phyloP scores from a whole-genome alignment of 35 echinoderm and acorn worm genomes.

The Ophiothrix spiculata region DNA sequence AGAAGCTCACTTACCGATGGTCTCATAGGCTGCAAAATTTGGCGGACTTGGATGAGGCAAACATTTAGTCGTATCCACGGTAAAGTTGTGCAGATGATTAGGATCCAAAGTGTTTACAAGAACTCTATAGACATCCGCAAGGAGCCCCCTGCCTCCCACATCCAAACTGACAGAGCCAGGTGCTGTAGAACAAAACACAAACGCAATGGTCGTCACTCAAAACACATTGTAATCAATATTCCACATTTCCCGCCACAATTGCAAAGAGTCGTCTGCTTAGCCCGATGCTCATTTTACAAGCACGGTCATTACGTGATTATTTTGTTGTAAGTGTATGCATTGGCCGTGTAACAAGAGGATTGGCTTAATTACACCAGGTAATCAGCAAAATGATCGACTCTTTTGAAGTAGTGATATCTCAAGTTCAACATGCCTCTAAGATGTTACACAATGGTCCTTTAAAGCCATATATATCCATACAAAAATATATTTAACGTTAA shows the following conservation, averaged over 20 bases:
- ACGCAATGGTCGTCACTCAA: background rate
- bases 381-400: too few relatives aligned
- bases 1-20: conserved; percentile 67
- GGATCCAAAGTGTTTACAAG: conserved; percentile 57
- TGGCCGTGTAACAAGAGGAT: background rate
- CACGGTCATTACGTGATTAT: background rate
- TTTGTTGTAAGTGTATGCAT: background rate
- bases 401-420: too few relatives aligned
- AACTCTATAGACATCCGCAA: conserved; percentile 67
- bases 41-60: conserved; percentile 66
- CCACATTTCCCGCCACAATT: background rate
- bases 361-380: background rate
- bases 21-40: conserved; percentile 30
- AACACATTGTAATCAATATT: conserved; percentile 5
- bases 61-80: conserved; percentile 81
- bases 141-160: conserved; percentile 73
- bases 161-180: conserved; percentile 52
- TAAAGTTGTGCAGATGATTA: conserved; percentile 34
- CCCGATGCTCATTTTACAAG: background rate
- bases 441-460: too few relatives aligned
- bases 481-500: too few relatives aligned
- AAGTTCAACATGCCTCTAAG: too few relatives aligned
- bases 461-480: too few relatives aligned
- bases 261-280: background rate
- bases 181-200: conserved; percentile 23